These are phyloP conservation scores for Hystrix brachyura DNA, from an alignment of 2,113 vertebrate genomes.

Conservation along the genomic window DNA sequence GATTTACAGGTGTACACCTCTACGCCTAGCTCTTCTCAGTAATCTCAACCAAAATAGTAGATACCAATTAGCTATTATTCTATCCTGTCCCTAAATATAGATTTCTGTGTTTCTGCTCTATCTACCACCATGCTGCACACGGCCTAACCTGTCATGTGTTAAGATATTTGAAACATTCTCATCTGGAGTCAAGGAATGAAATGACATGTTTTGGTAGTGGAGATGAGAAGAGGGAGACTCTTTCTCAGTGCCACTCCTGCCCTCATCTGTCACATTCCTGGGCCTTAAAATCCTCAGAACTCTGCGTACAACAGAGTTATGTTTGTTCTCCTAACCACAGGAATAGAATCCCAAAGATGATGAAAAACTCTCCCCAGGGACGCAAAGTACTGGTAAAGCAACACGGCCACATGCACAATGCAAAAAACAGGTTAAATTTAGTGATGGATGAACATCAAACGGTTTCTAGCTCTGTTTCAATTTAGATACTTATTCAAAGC, in stretches of 20 bases:
- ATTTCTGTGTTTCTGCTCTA: constrained; percentile 1
- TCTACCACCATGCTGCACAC: not conserved
- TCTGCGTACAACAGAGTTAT: not conserved
- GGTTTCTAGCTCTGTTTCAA: constrained; percentile 66
- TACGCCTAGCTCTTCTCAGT: not conserved
- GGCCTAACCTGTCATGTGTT: not conserved
- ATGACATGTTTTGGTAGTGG: not conserved
- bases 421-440: constrained; percentile 71
- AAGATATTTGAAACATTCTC: constrained; percentile 19
- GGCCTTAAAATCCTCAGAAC: not conserved
- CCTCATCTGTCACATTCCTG: fast-evolving
- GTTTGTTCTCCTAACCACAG: constrained; percentile 67
- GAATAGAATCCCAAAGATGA: constrained; percentile 30
- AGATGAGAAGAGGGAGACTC: not conserved
- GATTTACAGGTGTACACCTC: not conserved
- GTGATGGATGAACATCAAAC: constrained; percentile 73
- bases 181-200: constrained; percentile 4
- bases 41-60: not conserved
- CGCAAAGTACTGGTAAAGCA: constrained; percentile 29
- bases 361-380: constrained; percentile 3
- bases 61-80: not conserved
- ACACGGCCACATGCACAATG: not conserved
- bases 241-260: not conserved
- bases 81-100: not conserved
- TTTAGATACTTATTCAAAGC: constrained; percentile 77